Evolutionary conservation across 2,113 vertebrate genomes (phyloP), one percentile per base, ranked within the genome.

Genomic region (Empidonax alnorum): DNA sequence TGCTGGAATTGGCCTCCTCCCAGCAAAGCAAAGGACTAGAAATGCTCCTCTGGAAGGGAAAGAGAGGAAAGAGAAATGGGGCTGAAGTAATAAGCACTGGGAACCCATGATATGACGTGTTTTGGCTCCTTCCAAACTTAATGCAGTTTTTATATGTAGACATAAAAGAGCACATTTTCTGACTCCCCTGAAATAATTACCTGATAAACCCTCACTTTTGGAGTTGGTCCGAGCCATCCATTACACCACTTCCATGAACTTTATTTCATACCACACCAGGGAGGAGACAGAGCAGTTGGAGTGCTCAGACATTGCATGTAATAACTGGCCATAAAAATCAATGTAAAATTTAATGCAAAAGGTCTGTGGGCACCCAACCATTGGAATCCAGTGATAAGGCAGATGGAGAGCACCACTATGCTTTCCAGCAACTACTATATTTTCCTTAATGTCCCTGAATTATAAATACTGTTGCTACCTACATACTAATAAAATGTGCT

Each of bases 201-300:
- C 81, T 62, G 68, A 90, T 94, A 95, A 96, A 94, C 77, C 90
- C 53, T 50, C n/a, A 53, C 55, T 86, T 94, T 89, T 97, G 95
- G 82, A 96, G 95, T 71, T 97, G 85, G 90, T 96, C 96, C 4
- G 39, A 97, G 71, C 90, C 86, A 59, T 96, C 94, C 96, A 95
- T 97, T 97, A 88, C 91, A 77, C 90, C 6, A 4, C 44, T 95
- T 94, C 91, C 88, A 69, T 96, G 96, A 98, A 97, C 96, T 97
- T 95, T 73, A 90, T 95, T 97, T 98, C 96, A 96, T 97, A 97
- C 84, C 87, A 96, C 97, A 96, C 96, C 30, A 77, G 97, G 96
- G 98, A 97, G 86, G 89, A 88, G 72, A 85, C 59, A 69, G 66
- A 95, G 92, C 87, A 95, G 82, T 87, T 93, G 93, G 92, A 97